Base-by-base conservation (phyloP, 2,797 vertebrate genomes). In the Diplodus sargus region DNA sequence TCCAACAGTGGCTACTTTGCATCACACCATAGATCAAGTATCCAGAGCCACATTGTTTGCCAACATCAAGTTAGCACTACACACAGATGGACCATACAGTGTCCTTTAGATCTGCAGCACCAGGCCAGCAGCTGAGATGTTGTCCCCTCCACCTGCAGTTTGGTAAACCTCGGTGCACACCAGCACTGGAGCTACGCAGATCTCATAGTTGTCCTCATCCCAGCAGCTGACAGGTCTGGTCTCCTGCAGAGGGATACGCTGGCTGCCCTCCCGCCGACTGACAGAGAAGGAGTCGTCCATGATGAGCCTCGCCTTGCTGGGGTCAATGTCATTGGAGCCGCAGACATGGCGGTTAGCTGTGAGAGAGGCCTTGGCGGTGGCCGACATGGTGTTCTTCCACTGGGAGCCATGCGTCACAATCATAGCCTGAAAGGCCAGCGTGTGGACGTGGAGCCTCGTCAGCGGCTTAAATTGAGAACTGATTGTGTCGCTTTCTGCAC, bases 381-480 rank as follows among this genome's bases (percentile, higher is more conserved):
- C 96, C 0, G 96, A 96, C 96, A 96, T 96, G 51, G 95, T 96
- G 93, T 96, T 96, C 85, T 96, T 97, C 96, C 96, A 97, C 88
- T 92, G 90, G 43, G 96, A 96, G 66, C 91, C 93, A 1, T 20
- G 92, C 0, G 90, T 93, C 61, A 96, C 95, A 1, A 96, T 95
- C 88, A 97, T 96, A 77, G 96, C 96, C 91, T 97, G 96, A 76
- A 97, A 97, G 42, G 96, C 96, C 76, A 97, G 90, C 0, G 96
- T 97, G 91, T 97, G 96, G 45, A 97, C 95, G 10, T 96, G 96
- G 47, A 96, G 93, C 10, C 96, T 90, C 53, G 95, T 96, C 67
- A 97, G 91, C 0, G 85, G 85, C 25, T 94, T 78, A 0, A 65
- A 64, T 28, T 61, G 42, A n/a, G 57, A 42, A 2, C 17, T 0